Conservation (phyloP, 1,140 invertebrate species). For the Drosophila nikananu region DNA sequence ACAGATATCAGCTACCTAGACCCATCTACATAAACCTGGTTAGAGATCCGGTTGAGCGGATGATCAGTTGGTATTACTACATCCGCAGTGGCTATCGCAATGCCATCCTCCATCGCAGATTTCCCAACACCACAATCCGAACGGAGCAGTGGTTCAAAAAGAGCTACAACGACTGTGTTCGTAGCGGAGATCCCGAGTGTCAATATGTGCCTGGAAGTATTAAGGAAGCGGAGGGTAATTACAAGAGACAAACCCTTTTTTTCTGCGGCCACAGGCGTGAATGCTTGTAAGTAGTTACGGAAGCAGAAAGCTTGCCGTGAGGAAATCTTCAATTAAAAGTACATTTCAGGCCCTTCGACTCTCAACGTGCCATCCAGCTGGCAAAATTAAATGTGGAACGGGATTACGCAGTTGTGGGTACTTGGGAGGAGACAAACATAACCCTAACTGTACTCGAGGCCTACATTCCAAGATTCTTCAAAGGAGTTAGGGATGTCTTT, state of each 20-base stretch:
- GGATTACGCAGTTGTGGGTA: constrained; percentile 94
- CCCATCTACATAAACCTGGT: constrained; percentile 96
- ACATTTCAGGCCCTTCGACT: constrained; percentile 91
- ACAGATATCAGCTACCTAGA: constrained; percentile 87
- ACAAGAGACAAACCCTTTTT: constrained; percentile 91
- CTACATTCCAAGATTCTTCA: constrained; percentile 93
- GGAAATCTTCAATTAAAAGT: not conserved
- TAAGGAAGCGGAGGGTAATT: constrained; percentile 92
- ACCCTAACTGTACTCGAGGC: constrained; percentile 93
- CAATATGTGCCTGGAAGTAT: constrained; percentile 91
- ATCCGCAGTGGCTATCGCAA: constrained; percentile 94
- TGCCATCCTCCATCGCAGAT: constrained; percentile 93
- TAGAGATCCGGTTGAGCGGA: constrained; percentile 94
- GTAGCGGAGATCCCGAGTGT: constrained; percentile 93
- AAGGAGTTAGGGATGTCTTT: constrained; percentile 87
- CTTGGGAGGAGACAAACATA: constrained; percentile 93
- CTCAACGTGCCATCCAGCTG: constrained; percentile 90
- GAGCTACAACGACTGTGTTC: constrained; percentile 95
- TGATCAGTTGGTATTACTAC: constrained; percentile 95
- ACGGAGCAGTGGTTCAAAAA: constrained; percentile 94
- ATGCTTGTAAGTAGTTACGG: constrained; percentile 90
- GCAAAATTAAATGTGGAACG: constrained; percentile 93
- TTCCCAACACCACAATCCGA: constrained; percentile 92
- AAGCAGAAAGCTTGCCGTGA: too few relatives aligned
- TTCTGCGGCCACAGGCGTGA: constrained; percentile 94